phyloP scores from a whole-genome alignment of 2,888 invertebrate genomes.

The Lymantria monacha region DNA sequence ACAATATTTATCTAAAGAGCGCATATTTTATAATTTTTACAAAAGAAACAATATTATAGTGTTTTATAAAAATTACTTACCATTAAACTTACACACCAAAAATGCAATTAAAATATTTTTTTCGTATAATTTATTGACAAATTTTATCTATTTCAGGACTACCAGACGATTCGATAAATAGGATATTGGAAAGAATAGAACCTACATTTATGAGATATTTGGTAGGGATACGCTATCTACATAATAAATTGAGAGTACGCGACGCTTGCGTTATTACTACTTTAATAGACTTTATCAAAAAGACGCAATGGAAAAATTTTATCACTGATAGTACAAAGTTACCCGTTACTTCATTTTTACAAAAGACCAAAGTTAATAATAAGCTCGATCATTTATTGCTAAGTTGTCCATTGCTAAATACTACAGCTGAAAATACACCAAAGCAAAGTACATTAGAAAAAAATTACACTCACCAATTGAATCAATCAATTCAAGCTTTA shows the following conservation, averaged over 20 bases:
- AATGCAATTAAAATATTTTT: neutral
- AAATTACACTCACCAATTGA: too few relatives aligned
- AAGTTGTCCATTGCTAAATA: slow-evolving; percentile 26
- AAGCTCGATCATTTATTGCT: slow-evolving; percentile 43
- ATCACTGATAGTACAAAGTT: slow-evolving; percentile 26
- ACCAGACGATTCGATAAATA: slow-evolving; percentile 51
- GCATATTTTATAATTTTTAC: too few relatives aligned
- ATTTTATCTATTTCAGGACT: slow-evolving; percentile 49
- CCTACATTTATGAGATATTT: slow-evolving; percentile 61
- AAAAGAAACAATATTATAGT: too few relatives aligned
- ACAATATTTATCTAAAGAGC: too few relatives aligned
- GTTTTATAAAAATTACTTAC: neutral
- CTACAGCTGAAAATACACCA: slow-evolving; percentile 9
- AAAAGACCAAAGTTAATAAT: slow-evolving; percentile 38
- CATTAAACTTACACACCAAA: neutral
- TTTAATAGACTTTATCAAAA: slow-evolving; percentile 48
- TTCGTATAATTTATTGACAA: neutral
- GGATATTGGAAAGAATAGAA: slow-evolving; percentile 58
- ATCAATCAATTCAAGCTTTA: slow-evolving; percentile 48
- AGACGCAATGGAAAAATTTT: slow-evolving; percentile 45
- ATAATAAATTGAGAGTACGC: slow-evolving; percentile 39
- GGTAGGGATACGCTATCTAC: slow-evolving; percentile 48
- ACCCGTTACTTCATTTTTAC: slow-evolving; percentile 29
- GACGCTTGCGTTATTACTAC: slow-evolving; percentile 52
- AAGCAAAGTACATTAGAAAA: too few relatives aligned